A percentile compares a stretch with the other conserved stretches of the same genome.
These are phyloP conservation scores for Sarcophilus harrisii DNA, from an alignment of 2,797 vertebrate species.

Conservation along the genomic window DNA sequence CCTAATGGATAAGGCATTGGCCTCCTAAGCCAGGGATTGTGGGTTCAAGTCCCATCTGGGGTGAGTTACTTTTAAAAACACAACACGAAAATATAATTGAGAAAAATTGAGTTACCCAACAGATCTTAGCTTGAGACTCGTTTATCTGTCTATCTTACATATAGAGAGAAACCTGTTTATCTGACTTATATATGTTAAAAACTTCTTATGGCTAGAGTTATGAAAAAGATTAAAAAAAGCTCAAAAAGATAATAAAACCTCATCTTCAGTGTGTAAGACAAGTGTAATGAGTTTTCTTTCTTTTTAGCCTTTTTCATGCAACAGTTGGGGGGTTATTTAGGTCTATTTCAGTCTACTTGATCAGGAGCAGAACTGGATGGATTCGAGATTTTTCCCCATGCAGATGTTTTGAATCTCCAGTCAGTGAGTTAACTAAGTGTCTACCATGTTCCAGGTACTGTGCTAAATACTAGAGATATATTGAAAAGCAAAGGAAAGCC, in stretches of 20 bases:
- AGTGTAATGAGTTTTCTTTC: neutral
- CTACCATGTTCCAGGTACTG: neutral
- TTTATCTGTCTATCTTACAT: too few species aligned
- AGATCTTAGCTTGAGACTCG: too few species aligned
- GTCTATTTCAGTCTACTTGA: neutral
- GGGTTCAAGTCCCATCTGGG: constrained; percentile 75
- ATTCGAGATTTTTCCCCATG: neutral
- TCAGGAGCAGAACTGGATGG: neutral
- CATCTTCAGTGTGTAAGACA: too few species aligned
- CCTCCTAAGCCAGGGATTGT: constrained; percentile 73
- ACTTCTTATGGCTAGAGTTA: too few species aligned
- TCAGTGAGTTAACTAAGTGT: neutral
- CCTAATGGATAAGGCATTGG: constrained; percentile 77
- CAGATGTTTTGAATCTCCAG: neutral
- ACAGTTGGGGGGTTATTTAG: neutral
- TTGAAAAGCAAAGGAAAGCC: neutral
- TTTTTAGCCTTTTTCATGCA: neutral
- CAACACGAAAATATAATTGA: too few species aligned
- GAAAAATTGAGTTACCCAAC: too few species aligned
- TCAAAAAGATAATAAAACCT: too few species aligned
- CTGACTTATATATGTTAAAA: too few species aligned
- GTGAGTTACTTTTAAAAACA: neutral
- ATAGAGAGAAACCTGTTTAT: too few species aligned
- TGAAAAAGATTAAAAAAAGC: too few species aligned
- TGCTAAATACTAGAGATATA: neutral